Base-by-base conservation (phyloP, 2,888 invertebrate species). In the Elaeidobius kamerunicus region DNA sequence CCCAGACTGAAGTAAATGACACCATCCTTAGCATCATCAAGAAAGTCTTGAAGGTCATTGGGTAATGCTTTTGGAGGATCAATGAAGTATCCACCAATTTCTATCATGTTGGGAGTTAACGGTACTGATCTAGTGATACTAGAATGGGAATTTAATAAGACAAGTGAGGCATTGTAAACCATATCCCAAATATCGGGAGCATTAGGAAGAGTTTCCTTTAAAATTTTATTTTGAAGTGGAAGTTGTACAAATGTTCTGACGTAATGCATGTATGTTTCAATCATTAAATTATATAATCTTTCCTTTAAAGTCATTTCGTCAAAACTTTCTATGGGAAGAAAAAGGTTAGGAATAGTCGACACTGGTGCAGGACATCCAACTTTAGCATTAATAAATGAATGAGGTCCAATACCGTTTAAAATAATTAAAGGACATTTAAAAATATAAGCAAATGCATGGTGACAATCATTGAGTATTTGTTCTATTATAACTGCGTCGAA, bases 1-100 rank as follows among this genome's bases (percentile, higher is more conserved):
- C 83, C 84, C 63, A 84, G 76, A 60, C 78, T 81, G 58, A 82
- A 76, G 56, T 78, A 79, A 1, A 82, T 70, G 0, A 76, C 79
- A 2, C 65, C 65, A 34, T 64, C 57, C 43, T 55, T 57, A 3
- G 65, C 61, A 20, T 54, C 41, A 35, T 64, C 63, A 38, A 65
- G 39, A 39, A 58, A 60, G 28, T 61, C 32, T 53, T 65, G 57
- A 4, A 65, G 40, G 40, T 65, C 60, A 23, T 58, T 35, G 1
- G 64, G 63, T 11, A 69, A 41, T 41, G 58, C 57, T 52, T 66
- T 63, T 0, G 66, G 62, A 3, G 63, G 58, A 34, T 64, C 41
- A 2, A 69, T 57, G 35, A 82, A 81, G 41, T 75, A 62, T 32
- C 81, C 81, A 7, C 81, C 82, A 42, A 82, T 72, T 63, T 80